Evolutionary conservation across 2,888 invertebrate genomes (phyloP).

Genomic region (Cataglyphis livida): DNA sequence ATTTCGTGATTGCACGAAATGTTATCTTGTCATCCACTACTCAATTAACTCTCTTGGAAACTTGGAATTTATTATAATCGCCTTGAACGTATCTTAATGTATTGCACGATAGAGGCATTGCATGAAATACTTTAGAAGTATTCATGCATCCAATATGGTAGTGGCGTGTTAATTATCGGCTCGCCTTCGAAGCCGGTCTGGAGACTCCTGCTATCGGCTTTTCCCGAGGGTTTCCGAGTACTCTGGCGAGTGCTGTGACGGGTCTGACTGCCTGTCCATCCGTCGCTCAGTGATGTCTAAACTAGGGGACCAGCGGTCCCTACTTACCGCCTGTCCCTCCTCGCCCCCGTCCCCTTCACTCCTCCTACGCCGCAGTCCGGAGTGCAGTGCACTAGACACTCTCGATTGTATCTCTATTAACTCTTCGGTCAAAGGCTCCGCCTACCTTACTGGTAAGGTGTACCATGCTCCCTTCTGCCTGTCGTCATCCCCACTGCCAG

Average conservation of each 20-base stretch:
- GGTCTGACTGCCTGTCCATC: constrained; percentile 86
- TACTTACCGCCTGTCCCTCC: constrained; percentile 81
- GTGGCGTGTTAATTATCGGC: constrained; percentile 52
- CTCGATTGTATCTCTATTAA: constrained; percentile 86
- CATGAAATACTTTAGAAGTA: constrained; percentile 19
- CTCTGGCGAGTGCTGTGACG: constrained; percentile 85
- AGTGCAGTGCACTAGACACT: constrained; percentile 84
- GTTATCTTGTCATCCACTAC: background rate
- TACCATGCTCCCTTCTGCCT: constrained; percentile 63
- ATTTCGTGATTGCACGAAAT: constrained; percentile 15
- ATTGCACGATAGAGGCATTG: background rate
- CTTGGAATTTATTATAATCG: constrained; percentile 9
- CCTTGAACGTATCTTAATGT: background rate
- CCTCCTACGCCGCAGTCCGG: constrained; percentile 80
- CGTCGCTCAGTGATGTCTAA: constrained; percentile 86
- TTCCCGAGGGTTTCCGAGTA: constrained; percentile 82
- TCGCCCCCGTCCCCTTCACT: constrained; percentile 76
- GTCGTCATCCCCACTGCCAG: constrained; percentile 63
- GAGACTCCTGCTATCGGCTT: constrained; percentile 74
- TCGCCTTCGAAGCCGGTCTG: constrained; percentile 61
- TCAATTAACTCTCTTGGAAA: constrained; percentile 5
- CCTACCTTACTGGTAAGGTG: constrained; percentile 76
- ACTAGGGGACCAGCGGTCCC: constrained; percentile 84
- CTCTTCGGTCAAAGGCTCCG: constrained; percentile 79
- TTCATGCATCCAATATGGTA: constrained; percentile 19